Conservation (phyloP, 2,797 vertebrate species). For the Chelon auratus region DNA sequence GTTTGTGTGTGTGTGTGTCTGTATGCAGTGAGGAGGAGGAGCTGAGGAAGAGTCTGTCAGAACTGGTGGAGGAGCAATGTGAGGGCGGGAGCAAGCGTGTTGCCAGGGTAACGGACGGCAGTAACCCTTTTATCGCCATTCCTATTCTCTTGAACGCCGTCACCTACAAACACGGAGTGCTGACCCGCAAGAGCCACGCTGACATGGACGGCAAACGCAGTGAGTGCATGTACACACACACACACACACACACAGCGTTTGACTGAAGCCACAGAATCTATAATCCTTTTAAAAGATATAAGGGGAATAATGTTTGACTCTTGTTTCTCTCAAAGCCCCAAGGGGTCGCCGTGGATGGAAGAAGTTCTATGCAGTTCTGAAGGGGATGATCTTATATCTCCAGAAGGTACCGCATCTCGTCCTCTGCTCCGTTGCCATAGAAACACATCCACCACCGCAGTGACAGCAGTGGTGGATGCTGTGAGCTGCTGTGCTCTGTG, state of each 20-base stretch:
- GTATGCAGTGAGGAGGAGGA: slow-evolving; percentile 93
- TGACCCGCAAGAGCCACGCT: slow-evolving; percentile 94
- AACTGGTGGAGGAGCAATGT: slow-evolving; percentile 96
- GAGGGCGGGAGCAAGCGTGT: slow-evolving; percentile 92
- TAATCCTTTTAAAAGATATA: not conserved
- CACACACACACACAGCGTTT: not conserved
- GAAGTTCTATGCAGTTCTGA: slow-evolving; percentile 98
- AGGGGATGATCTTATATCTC: slow-evolving; percentile 96
- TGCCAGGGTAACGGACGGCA: slow-evolving; percentile 93
- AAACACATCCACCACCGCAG: slow-evolving; percentile 70
- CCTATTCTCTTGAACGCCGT: slow-evolving; percentile 92
- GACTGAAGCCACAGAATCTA: not conserved
- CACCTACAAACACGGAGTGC: slow-evolving; percentile 96
- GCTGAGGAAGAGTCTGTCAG: slow-evolving; percentile 95
- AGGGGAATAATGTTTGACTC: not conserved
- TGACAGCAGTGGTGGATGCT: slow-evolving; percentile 59
- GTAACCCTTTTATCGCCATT: slow-evolving; percentile 96
- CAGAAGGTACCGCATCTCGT: slow-evolving; percentile 90
- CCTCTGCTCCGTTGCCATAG: slow-evolving; percentile 74
- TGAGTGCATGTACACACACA: slow-evolving; percentile 72
- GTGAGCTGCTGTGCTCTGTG: slow-evolving; percentile 47
- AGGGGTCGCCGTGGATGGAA: slow-evolving; percentile 97
- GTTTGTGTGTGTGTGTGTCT: slow-evolving; percentile 56
- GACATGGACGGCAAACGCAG: slow-evolving; percentile 98
- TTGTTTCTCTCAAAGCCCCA: slow-evolving; percentile 84